These are phyloP conservation scores for Sardinella longiceps DNA, from an alignment of 2,797 vertebrate species.

Conservation along the genomic window DNA sequence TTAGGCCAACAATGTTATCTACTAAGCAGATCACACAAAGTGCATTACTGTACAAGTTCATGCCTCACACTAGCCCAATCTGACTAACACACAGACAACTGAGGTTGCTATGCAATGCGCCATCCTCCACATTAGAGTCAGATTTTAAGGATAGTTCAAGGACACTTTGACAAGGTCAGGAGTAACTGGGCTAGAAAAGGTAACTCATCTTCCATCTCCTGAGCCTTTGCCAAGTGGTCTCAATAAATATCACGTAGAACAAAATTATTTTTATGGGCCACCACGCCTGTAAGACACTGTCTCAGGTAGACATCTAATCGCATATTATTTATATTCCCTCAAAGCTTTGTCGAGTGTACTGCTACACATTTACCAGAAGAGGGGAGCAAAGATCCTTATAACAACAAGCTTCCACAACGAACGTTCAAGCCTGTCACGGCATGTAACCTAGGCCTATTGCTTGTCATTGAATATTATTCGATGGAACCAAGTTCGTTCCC, in stretches of 20 bases:
- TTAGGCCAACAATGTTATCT: no score
- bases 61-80: no score
- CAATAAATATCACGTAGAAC: not conserved
- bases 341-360: not conserved
- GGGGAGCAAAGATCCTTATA: conserved; percentile 11
- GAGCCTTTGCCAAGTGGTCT: not conserved
- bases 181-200: no score
- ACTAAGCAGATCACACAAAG: no score
- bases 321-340: not conserved
- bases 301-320: not conserved
- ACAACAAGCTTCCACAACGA: not conserved
- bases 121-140: no score
- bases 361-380: conserved; percentile 36
- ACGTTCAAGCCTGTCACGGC: not conserved
- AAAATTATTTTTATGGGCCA: not conserved
- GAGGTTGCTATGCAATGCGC: no score
- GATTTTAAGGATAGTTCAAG: no score
- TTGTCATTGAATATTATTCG: not conserved
- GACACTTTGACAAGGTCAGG: no score
- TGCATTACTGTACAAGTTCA: no score
- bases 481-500: not conserved
- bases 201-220: no score
- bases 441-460: no score
- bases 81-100: no score
- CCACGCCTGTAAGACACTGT: not conserved